phyloP scores from a whole-genome alignment of 1,140 invertebrate species.

The Apis florea region DNA sequence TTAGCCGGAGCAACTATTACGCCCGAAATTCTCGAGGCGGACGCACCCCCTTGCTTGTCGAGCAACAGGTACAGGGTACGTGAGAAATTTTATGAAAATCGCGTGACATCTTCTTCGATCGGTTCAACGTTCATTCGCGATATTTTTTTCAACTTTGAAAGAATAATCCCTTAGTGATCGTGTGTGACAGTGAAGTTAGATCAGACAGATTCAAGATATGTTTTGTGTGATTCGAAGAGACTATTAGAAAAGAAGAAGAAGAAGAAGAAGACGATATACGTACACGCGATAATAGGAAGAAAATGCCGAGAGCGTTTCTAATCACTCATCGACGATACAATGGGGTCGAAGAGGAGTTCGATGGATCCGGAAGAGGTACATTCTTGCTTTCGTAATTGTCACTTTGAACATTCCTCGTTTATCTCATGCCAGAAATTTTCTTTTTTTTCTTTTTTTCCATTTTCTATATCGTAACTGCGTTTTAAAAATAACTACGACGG shows the following conservation, averaged over 20 bases:
- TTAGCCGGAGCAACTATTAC: slow-evolving; percentile 77
- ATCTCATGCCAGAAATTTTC: slow-evolving; percentile 13
- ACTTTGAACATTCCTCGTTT: neutral
- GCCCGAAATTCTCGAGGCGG: slow-evolving; percentile 74
- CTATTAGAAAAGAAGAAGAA: slow-evolving; percentile 11
- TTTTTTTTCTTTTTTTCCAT: neutral
- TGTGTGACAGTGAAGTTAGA: slow-evolving; percentile 51
- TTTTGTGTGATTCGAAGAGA: slow-evolving; percentile 36
- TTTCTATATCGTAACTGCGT: neutral
- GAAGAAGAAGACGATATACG: neutral
- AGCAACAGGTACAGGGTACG: slow-evolving; percentile 14
- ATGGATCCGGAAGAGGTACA: slow-evolving; percentile 74
- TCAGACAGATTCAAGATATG: slow-evolving; percentile 43
- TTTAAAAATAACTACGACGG: slow-evolving; percentile 14
- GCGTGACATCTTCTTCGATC: neutral
- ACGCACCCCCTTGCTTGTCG: slow-evolving; percentile 61
- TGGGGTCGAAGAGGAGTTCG: slow-evolving; percentile 74
- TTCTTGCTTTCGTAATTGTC: slow-evolving; percentile 15
- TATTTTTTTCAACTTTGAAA: neutral
- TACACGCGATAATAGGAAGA: slow-evolving; percentile 16
- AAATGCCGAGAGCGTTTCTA: slow-evolving; percentile 82
- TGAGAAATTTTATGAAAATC: neutral
- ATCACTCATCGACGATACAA: slow-evolving; percentile 82
- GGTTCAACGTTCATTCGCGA: neutral
- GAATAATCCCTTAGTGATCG: slow-evolving; percentile 28